Evolutionary conservation across 2,113 vertebrate species (phyloP).

Genomic region (Columba livia): DNA sequence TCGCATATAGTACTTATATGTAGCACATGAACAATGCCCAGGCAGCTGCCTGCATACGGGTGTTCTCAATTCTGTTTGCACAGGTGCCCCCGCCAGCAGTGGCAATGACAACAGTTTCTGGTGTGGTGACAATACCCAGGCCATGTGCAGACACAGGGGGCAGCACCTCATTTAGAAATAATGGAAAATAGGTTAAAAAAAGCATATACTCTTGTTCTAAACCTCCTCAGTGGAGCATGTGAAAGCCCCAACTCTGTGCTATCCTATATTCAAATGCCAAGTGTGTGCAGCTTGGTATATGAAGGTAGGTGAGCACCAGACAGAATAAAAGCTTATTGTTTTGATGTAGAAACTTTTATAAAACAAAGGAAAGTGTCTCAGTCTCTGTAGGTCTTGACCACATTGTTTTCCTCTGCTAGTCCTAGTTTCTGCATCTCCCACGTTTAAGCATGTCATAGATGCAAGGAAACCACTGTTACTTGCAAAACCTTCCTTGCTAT

Average conservation of each 20-base stretch:
- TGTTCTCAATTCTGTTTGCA: background rate
- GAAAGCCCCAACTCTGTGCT: background rate
- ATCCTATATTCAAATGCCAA: background rate
- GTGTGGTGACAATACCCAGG: background rate
- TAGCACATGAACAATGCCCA: accelerated
- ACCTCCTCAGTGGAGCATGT: background rate
- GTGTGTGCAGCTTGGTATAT: background rate
- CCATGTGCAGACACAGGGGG: background rate
- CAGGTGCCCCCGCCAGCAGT: background rate
- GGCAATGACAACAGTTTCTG: background rate
- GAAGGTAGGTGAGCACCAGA: accelerated
- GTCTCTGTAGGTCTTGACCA: background rate
- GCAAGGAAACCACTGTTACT: background rate
- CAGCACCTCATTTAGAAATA: background rate
- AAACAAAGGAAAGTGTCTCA: background rate
- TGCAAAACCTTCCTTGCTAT: background rate
- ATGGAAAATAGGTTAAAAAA: background rate
- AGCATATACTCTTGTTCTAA: background rate
- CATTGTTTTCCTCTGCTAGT: background rate
- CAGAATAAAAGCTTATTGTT: background rate
- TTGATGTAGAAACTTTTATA: background rate
- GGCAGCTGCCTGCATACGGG: background rate
- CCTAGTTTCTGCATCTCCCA: background rate
- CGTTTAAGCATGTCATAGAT: background rate
- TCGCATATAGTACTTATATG: background rate